A percentile compares a stretch with the other conserved stretches of the same genome.
Evolutionary conservation across 2,888 invertebrate species (phyloP).

Genomic region (Galeopsomyia nigrocyanea): DNA sequence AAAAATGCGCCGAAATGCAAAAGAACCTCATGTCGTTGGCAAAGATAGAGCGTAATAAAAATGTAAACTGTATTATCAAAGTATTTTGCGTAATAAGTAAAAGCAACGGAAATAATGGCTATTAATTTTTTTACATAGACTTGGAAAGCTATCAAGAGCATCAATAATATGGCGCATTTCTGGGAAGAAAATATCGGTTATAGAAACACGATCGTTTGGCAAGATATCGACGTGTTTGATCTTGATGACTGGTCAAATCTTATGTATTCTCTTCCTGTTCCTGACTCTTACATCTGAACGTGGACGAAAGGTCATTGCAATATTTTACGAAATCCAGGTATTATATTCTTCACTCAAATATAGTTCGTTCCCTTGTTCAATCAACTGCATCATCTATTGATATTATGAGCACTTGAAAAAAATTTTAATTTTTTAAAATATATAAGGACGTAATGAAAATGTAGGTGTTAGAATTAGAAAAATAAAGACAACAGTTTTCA

Average conservation of each 20-base stretch:
- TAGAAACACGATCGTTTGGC: slow-evolving; percentile 45
- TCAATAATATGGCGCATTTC: too few relatives aligned
- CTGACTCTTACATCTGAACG: slow-evolving; percentile 47
- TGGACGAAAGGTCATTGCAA: slow-evolving; percentile 28
- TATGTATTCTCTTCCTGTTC: slow-evolving; percentile 52
- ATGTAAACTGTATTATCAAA: slow-evolving; percentile 47
- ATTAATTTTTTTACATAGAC: too few relatives aligned
- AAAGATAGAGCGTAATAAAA: slow-evolving; percentile 53
- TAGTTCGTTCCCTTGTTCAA: too few relatives aligned
- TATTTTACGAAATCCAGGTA: neutral
- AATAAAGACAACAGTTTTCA: slow-evolving; percentile 11
- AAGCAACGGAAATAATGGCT: too few relatives aligned
- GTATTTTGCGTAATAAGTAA: too few relatives aligned
- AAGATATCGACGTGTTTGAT: slow-evolving; percentile 50
- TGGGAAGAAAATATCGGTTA: too few relatives aligned
- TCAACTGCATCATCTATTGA: too few relatives aligned
- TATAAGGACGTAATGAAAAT: too few relatives aligned
- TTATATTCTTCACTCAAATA: too few relatives aligned
- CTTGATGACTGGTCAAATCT: slow-evolving; percentile 52
- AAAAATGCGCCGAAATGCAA: slow-evolving; percentile 47
- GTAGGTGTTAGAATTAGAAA: neutral
- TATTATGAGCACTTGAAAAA: too few relatives aligned
- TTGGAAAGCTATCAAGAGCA: too few relatives aligned
- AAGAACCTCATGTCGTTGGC: slow-evolving; percentile 52
- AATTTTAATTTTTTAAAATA: too few relatives aligned